These are phyloP conservation scores for Elaphurus davidianus DNA, from an alignment of 2,113 vertebrate species.

Conservation along the genomic window DNA sequence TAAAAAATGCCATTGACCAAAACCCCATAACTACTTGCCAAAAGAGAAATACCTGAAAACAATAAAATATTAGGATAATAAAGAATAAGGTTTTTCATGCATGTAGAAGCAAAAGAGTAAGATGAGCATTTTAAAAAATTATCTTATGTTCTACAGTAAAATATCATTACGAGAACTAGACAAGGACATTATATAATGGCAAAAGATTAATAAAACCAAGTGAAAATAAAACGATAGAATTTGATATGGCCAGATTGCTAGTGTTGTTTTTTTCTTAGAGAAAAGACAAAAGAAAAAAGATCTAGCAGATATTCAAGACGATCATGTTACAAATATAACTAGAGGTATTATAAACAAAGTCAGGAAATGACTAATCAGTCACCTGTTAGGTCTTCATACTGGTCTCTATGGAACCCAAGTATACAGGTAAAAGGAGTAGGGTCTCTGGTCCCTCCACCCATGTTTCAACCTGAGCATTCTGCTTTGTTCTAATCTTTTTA, in stretches of 20 bases:
- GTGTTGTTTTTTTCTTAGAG: background rate
- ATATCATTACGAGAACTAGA: background rate
- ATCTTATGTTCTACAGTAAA: background rate
- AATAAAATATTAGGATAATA: background rate
- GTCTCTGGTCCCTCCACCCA: too few species aligned
- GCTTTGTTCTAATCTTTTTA: background rate
- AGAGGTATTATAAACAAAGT: background rate
- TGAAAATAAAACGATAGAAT: background rate
- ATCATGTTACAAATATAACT: background rate
- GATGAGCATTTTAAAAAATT: background rate
- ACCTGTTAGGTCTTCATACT: background rate
- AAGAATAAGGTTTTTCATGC: background rate
- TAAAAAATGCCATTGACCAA: background rate
- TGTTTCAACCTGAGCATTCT: background rate
- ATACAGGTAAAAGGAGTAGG: too few species aligned
- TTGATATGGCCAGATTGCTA: background rate
- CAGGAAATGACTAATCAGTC: background rate
- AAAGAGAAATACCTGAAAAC: constrained; percentile 23
- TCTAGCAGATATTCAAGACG: background rate
- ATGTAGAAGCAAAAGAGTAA: background rate
- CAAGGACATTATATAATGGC: background rate
- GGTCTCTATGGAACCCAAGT: background rate
- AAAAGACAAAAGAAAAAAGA: background rate
- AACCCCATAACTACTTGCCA: background rate
- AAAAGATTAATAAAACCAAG: background rate